Evolutionary conservation across 2,797 vertebrate species (phyloP), one percentile per base, ranked within the genome.

Genomic region (Lacerta bilineata): DNA sequence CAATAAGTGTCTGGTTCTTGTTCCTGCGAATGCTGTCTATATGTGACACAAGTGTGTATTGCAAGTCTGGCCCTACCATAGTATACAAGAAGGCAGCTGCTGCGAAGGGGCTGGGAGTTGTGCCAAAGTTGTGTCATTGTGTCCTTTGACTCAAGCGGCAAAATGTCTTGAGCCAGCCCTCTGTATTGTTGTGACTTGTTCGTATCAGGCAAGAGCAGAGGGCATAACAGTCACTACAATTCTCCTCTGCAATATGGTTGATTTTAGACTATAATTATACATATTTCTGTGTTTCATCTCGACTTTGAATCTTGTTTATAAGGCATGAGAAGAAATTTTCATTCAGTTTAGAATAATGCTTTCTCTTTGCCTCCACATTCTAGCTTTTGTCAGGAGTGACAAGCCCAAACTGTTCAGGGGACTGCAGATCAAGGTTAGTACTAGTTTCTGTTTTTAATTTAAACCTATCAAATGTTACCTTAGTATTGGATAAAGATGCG

Each of bases 361-460:
- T 20, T 91, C 41, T 91, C 81, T 88, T 91, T 46, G 90, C 77
- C 46, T 92, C 64, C 88, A 93, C 89, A 94, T 90, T 80, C 11
- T 93, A 99, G 99, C 99, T 98, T 99, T 99, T 92, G 99, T 99
- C 98, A 98, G 98, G 97, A 98, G 99, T 59, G 98, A 99, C 91
- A 99, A 99, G 97, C 99, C 99, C 23, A 99, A 99, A 95, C 98
- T 98, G 95, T 99, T 99, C 97, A 98, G 97, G 97, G 99, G 99
- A 96, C 98, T 99, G 93, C 98, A 99, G 96, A 98, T 99, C 97
- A 99, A 99, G 98, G 99, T 99, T 95, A 96, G 94, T 78, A 88
- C 46, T 84, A 50, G 83, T 90, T 87, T 82, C 86, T 36, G 33
- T 23, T 39, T 6, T 61, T 33, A 68, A 55, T 83, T 78, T 9